Evolutionary conservation across 2,888 invertebrate genomes (phyloP), one percentile per base, ranked within the genome.

Genomic region (Eupithecia subfuscata): DNA sequence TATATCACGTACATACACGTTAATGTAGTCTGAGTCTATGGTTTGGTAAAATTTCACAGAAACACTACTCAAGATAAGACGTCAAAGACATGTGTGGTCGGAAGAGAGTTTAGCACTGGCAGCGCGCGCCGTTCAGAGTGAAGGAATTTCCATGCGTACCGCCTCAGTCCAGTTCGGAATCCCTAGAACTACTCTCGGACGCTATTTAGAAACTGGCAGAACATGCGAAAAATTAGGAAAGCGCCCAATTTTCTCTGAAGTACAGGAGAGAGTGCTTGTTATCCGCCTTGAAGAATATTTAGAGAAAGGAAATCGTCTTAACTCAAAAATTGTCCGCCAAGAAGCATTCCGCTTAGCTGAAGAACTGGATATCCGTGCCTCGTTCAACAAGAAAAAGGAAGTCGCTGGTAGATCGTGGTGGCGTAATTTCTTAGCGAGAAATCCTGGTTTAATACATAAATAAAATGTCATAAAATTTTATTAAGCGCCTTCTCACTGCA

Each of bases 301-400:
- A 63, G 37, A 18, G 52, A 37, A 25, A 9, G 48, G n/a, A 67
- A 52, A 22, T 40, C 52, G 16, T 52, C 52, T 72, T 6, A 68
- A 67, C 40, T 12, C 72, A n/a, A 37, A 56, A 68, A 56, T 25
- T 16, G 52, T 72, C 25, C 52, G 67, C 40, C 30, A 40, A 25
- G 67, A 72, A 22, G 72, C 72, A 12, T 72, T 68, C 56, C 11
- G 5, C 11, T 72, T 68, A 56, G 11, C 67, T 18, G 16, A 67
- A 16, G 56, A 72, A 68, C 40, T 68, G 14, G 40, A 72, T 43
- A 67, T 72, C 25, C 67, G 25, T n/a, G 67, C 37, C 9, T 25
- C 8, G 30, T 72, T 72, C 18, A 68, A 68, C 40, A 56, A 67
- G 22, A 72, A 22, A 52, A 9, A 0, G 22, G 12, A 16, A 37